Percentiles rank a stretch among this genome's conserved stretches.
These are phyloP conservation scores for Clarias platycephalus DNA, from an alignment of 2,797 vertebrate species.

Conservation along the genomic window DNA sequence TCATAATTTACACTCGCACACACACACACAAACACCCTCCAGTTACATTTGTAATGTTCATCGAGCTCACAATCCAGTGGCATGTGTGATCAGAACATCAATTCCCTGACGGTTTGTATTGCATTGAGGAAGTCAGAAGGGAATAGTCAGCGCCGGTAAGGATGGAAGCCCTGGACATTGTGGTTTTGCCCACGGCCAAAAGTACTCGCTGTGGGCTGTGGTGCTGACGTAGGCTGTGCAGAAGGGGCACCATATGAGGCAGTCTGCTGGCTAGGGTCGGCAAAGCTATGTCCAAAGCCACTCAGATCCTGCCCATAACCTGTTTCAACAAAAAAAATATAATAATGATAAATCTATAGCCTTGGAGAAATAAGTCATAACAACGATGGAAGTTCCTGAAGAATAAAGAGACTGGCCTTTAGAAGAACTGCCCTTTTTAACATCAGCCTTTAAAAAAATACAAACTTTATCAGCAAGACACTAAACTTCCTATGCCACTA, in stretches of 20 bases:
- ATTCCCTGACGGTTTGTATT: constrained; percentile 79
- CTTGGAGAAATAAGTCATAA: neutral
- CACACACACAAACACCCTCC: constrained; percentile 39
- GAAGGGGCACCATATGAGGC: constrained; percentile 88
- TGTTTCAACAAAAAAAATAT: constrained; percentile 63
- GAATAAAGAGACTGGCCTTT: neutral
- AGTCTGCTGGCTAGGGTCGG: constrained; percentile 91
- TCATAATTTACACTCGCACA: constrained; percentile 49
- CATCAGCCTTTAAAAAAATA: neutral
- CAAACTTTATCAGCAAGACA: constrained; percentile 21
- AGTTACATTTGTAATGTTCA: constrained; percentile 50
- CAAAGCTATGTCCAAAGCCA: constrained; percentile 92
- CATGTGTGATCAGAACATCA: constrained; percentile 70
- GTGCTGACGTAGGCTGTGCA: constrained; percentile 83
- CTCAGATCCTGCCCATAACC: constrained; percentile 98
- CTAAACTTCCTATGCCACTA: neutral
- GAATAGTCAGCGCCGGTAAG: constrained; percentile 89
- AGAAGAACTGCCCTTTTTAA: constrained; percentile 6
- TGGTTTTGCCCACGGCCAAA: constrained; percentile 98
- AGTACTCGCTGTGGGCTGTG: constrained; percentile 82
- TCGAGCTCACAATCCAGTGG: constrained; percentile 69
- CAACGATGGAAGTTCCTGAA: neutral
- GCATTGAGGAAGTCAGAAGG: constrained; percentile 53
- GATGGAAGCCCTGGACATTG: constrained; percentile 98
- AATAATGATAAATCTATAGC: constrained; percentile 7